Base-by-base conservation (phyloP, 2,888 invertebrate species). In the Venustoraphidia nigricollis region DNA sequence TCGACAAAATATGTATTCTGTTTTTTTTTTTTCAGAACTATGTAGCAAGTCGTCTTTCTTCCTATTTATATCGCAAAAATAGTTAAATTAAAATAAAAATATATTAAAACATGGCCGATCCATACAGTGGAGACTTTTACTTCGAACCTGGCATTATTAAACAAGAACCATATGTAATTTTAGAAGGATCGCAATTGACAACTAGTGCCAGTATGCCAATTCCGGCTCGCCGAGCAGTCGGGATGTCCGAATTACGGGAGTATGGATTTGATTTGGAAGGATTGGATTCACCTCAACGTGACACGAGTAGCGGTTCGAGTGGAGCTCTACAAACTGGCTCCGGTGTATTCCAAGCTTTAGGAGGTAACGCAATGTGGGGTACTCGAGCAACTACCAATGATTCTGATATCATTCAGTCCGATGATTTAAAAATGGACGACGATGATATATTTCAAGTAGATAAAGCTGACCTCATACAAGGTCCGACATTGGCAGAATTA, bases 391-490 rank as follows among this genome's bases (percentile, higher is more conserved):
- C 53, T 6, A 57, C 56, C 48, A 45, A 39, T 11, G 48, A 49
- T 34, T 41, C 36, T 5, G 49, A 43, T 13, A 48, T 51, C 9
- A 50, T 48, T 39, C 52, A 55, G 65, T 65, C 68, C 45, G 82
- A 82, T 57, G 70, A 79, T 10, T 80, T 83, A 58, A 81, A 79
- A 64, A 82, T 87, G 78, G 89, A 90, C 59, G 89, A 90, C 59
- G 90, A 90, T 62, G 90, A 89, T 61, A 88, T 89, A 58, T 88
- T 90, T 63, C 81, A 88, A 73, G 86, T 89, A 47, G 90, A 91
- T 64, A 87, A 89, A 67, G 79, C 85, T 38, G 90, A 90, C 67
- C 71, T 87, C 53, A 84, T 90, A 57, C 81, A 87, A 65, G 79
- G 85, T 4, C 84, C 89, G 1, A 89, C 89, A 52, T 71, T 92